Evolutionary conservation across 37 sponge, comb jelly and placozoan species (phyloP).

Genomic region (Chondrilla cf. caribensis): DNA sequence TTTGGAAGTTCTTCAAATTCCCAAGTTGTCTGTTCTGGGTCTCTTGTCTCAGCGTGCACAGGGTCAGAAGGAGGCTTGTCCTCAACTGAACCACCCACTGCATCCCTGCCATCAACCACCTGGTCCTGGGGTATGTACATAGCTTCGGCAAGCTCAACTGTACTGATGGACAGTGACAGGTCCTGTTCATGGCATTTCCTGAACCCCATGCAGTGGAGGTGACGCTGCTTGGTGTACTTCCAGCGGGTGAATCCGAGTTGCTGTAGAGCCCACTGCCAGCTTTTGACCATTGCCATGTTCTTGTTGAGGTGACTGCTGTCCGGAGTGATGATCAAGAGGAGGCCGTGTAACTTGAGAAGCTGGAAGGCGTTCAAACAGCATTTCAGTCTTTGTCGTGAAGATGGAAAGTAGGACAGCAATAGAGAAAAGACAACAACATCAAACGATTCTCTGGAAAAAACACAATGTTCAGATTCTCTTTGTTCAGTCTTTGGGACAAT

Average conservation of each 20-base stretch:
- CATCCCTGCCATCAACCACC: neutral
- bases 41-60: too few species aligned
- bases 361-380: constrained; percentile 70
- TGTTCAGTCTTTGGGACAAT: neutral
- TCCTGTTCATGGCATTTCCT: constrained; percentile 25
- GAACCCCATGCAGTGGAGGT: constrained; percentile 83
- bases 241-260: constrained; percentile 65
- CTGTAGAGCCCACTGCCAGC: constrained; percentile 61
- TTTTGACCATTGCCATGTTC: constrained; percentile 64
- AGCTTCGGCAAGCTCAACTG: neutral
- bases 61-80: too few species aligned
- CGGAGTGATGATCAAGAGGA: constrained; percentile 72
- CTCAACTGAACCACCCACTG: too few species aligned
- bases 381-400: constrained; percentile 51
- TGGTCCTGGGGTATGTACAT: neutral
- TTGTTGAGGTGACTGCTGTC: constrained; percentile 74
- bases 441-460: constrained; percentile 23
- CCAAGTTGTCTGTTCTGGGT: too few species aligned
- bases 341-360: constrained; percentile 51
- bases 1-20: too few species aligned
- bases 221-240: constrained; percentile 59
- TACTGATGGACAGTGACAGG: neutral
- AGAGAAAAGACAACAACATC: constrained; percentile 78
- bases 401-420: constrained; percentile 74
- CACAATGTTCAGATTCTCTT: neutral